Percentiles rank a stretch among this genome's conserved stretches.
These are phyloP conservation scores for Xestoiulus laeticollis DNA, from an alignment of 2,888 invertebrate species.

Conservation along the genomic window DNA sequence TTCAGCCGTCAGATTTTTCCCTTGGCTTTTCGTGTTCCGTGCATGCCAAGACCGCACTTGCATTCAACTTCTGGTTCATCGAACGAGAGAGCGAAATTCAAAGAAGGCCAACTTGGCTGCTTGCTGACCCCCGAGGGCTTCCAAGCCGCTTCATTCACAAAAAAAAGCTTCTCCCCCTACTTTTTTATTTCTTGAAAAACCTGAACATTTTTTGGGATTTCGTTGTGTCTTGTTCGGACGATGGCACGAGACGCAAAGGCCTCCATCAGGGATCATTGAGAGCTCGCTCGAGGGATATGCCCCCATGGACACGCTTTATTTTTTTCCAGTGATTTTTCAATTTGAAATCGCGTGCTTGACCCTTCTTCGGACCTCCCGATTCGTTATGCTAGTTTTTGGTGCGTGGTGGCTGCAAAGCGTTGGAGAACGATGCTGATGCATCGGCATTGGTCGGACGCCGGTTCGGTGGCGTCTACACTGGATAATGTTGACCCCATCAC, in stretches of 20 bases:
- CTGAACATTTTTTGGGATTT: not conserved
- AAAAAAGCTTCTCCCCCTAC: not conserved
- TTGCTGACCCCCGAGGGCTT: not conserved
- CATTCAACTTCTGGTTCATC: not conserved
- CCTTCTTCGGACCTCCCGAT: not conserved
- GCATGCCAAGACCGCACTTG: not conserved
- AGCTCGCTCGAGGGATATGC: not conserved
- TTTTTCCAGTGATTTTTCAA: not conserved
- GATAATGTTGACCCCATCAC: not conserved
- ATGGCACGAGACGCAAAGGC: not conserved
- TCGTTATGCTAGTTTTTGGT: not conserved
- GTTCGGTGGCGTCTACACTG: not conserved
- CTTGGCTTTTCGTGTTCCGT: not conserved
- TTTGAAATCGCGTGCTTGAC: not conserved
- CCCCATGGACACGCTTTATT: not conserved
- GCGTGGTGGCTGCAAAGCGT: not conserved
- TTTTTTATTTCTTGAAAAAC: not conserved
- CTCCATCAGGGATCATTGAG: not conserved
- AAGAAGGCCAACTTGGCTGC: not conserved
- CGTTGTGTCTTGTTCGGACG: not conserved
- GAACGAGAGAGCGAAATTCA: not conserved
- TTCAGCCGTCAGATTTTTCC: not conserved
- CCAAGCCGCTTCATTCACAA: not conserved
- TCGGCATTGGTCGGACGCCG: not conserved
- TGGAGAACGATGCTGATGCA: not conserved